Evolutionary conservation across 2,797 vertebrate species (phyloP), one percentile per base, ranked within the genome.

Genomic region (Neosilurus hyrtlii): DNA sequence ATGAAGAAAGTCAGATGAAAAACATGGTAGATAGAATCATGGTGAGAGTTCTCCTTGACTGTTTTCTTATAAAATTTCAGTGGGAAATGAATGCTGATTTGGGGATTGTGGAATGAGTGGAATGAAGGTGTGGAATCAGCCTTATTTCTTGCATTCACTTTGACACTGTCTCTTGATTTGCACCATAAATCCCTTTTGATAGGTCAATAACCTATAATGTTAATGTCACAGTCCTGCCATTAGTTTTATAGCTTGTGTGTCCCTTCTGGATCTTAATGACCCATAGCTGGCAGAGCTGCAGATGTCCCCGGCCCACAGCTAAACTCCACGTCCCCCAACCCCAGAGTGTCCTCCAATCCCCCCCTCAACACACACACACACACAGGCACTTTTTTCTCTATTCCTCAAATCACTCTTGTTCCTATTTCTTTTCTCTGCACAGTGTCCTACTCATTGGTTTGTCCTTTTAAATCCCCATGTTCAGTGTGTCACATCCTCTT

Each of bases 151-250:
- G 83, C 80, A 87, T 83, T 83, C 67, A 87, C 84, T 90, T 88
- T 90, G 88, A 90, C 90, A 89, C 88, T 91, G 89, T 91, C 88
- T 90, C 89, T 87, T 85, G 86, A 91, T 87, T 90, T 90, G 89
- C 83, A 86, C 90, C 90, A 92, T 93, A 93, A 91, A 92, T 92
- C 89, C 89, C 91, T 90, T 91, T 86, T 92, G 92, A 92, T 90
- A 84, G 84, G 91, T 93, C 91, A 92, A 92, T 93, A 93, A 93
- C 91, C 91, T 92, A 91, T 91, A 92, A 92, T 89, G 90, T 92
- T 93, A 91, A 92, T 92, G 92, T 91, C 92, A 92, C 85, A 86
- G 89, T 92, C 87, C 90, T 89, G 85, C 89, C 90, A 87, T 92
- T 91, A 89, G 90, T 93, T 93, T 93, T 91, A 90, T 87, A 84